Conservation (phyloP, 37 sponge, comb jelly and placozoan genomes). For the Halisarca cf. caerulea region DNA sequence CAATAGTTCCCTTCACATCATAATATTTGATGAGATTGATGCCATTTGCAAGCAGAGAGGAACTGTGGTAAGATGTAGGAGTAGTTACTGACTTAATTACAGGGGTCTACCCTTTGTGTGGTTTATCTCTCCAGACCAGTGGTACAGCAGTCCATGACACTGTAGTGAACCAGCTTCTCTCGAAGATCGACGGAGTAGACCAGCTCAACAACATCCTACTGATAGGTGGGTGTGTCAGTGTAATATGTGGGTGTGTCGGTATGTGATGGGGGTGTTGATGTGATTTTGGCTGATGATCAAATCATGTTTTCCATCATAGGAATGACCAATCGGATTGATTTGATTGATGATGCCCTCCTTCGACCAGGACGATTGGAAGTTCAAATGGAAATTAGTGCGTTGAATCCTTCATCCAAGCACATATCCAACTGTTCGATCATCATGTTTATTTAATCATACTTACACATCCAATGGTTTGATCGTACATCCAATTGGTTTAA, state of each 20-base stretch:
- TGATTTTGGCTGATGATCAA: no score
- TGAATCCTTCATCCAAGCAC: neutral
- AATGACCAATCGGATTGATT: conserved; percentile 94
- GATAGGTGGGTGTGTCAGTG: no score
- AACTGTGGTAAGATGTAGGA: conserved; percentile 48
- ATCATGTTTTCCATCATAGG: neutral
- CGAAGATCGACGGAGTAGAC: conserved; percentile 98
- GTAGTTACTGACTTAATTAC: neutral
- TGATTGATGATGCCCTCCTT: conserved; percentile 98
- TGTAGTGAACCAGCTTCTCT: conserved; percentile 97
- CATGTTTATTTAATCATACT: neutral
- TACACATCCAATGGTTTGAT: no score
- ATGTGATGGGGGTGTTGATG: no score
- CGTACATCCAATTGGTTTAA: no score
- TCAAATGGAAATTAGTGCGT: conserved; percentile 91
- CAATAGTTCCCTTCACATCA: conserved; percentile 96
- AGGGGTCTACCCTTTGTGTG: neutral
- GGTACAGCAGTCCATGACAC: conserved; percentile 98
- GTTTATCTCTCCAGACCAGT: conserved; percentile 38
- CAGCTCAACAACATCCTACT: conserved; percentile 98
- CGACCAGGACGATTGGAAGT: conserved; percentile 93
- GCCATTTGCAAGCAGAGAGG: conserved; percentile 98
- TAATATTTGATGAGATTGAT: conserved; percentile 99
- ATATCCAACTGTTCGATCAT: neutral
- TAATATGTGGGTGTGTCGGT: no score